phyloP scores from a whole-genome alignment of 2,113 vertebrate genomes.

The Proterorhinus semilunaris region DNA sequence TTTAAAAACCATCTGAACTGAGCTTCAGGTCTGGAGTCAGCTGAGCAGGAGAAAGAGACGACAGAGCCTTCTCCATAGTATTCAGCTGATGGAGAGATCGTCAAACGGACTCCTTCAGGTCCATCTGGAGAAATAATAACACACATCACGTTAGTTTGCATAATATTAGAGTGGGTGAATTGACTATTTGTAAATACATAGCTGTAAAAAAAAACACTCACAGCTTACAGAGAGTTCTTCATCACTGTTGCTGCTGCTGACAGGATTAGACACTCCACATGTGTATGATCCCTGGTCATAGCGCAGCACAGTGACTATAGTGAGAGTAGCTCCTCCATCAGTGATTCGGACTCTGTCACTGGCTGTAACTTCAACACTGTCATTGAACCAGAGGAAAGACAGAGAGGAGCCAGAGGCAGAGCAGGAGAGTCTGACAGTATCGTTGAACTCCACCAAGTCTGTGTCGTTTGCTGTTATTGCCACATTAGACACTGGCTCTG shows the following conservation, averaged over 20 bases:
- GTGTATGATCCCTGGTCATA: slow-evolving; percentile 41
- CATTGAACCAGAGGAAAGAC: too few species aligned
- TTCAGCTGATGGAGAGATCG: slow-evolving; percentile 27
- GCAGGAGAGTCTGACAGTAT: too few species aligned
- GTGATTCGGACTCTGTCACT: slow-evolving; percentile 40
- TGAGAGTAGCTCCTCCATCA: slow-evolving; percentile 37
- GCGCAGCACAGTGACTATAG: slow-evolving; percentile 23
- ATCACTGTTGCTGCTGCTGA: slow-evolving; percentile 16
- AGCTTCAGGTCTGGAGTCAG: slow-evolving; percentile 54
- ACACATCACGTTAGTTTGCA: background rate
- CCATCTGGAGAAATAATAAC: slow-evolving; percentile 34
- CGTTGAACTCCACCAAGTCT: slow-evolving; percentile 42
- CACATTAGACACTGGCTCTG: slow-evolving; percentile 28
- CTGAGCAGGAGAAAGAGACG: slow-evolving; percentile 45
- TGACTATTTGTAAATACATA: background rate
- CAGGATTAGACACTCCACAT: slow-evolving; percentile 18
- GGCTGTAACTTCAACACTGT: too few species aligned
- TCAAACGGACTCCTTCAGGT: slow-evolving; percentile 30
- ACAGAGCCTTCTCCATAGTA: slow-evolving; percentile 33
- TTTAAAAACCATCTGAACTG: slow-evolving; percentile 48
- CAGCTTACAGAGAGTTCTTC: slow-evolving; percentile 28
- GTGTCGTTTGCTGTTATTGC: background rate
- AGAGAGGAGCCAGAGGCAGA: too few species aligned
- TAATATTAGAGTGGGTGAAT: background rate
- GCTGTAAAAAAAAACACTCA: background rate